Evolutionary conservation across 2,797 vertebrate species (phyloP).

Genomic region (Poecilia gillii): DNA sequence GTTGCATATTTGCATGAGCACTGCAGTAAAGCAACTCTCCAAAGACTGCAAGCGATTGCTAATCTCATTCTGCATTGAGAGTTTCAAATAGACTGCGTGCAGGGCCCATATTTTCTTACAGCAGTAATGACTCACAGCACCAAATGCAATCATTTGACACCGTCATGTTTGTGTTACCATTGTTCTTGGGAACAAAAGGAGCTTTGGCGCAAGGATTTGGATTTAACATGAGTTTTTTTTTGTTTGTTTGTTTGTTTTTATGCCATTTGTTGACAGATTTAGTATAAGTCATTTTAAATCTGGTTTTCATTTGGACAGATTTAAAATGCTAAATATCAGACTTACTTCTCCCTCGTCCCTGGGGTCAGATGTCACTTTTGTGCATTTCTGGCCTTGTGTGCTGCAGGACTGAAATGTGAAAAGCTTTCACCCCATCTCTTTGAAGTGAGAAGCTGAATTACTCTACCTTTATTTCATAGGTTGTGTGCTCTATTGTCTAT

Average conservation of each 20-base stretch:
- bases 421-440: constrained; percentile 75
- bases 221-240: neutral
- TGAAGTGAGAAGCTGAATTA: constrained; percentile 73
- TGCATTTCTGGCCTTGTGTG: constrained; percentile 67
- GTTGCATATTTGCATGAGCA: neutral
- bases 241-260: neutral
- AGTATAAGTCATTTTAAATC: constrained; percentile 15
- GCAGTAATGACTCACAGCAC: neutral
- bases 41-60: neutral
- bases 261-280: neutral
- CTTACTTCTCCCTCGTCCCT: constrained; percentile 56
- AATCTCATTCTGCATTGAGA: neutral
- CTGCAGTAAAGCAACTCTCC: neutral
- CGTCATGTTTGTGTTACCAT: neutral
- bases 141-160: neutral
- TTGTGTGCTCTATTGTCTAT: constrained; percentile 69
- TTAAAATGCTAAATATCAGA: constrained; percentile 59
- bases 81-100: constrained; percentile 1
- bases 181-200: neutral
- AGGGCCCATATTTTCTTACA: neutral
- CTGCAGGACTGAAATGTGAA: constrained; percentile 71
- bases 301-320: neutral
- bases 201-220: neutral
- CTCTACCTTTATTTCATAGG: constrained; percentile 70
- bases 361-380: constrained; percentile 67